Evolutionary conservation across 2,797 vertebrate genomes (phyloP).

Genomic region (Falco columbarius): DNA sequence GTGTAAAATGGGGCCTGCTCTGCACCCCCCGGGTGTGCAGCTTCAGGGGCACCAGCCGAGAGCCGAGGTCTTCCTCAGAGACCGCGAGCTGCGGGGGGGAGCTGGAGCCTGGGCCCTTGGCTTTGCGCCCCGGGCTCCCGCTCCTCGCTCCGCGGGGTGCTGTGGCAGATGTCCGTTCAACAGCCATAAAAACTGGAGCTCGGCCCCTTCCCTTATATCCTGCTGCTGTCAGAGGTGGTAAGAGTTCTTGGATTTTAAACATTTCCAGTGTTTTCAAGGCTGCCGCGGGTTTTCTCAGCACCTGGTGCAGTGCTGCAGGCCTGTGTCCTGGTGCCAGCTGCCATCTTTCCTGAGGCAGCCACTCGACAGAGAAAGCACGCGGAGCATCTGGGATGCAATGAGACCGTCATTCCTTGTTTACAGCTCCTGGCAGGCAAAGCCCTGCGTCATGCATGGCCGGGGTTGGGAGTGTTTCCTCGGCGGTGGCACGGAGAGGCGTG

Average conservation of each 20-base stretch:
- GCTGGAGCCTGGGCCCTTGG: background rate
- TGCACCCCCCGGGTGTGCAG: background rate
- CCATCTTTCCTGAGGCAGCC: background rate
- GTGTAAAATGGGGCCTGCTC: background rate
- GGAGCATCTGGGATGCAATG: slow-evolving; percentile 39
- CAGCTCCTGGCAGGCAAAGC: slow-evolving; percentile 53
- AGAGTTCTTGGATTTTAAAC: background rate
- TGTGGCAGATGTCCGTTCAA: background rate
- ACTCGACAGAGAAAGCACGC: background rate
- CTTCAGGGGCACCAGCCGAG: background rate
- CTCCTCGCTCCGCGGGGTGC: fast-evolving
- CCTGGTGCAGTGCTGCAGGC: background rate
- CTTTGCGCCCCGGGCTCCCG: fast-evolving
- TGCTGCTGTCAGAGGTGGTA: background rate
- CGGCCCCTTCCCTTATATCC: background rate
- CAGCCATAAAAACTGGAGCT: background rate
- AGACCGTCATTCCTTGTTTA: slow-evolving; percentile 52
- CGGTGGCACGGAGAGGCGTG: background rate
- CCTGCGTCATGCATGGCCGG: background rate
- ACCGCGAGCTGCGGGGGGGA: fast-evolving
- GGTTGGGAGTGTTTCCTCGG: background rate
- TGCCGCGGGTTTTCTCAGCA: background rate
- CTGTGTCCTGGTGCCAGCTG: fast-evolving
- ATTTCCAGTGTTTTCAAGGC: background rate
- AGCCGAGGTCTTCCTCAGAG: background rate